phyloP scores from a whole-genome alignment of 2,113 vertebrate genomes.

The Sitta europaea region DNA sequence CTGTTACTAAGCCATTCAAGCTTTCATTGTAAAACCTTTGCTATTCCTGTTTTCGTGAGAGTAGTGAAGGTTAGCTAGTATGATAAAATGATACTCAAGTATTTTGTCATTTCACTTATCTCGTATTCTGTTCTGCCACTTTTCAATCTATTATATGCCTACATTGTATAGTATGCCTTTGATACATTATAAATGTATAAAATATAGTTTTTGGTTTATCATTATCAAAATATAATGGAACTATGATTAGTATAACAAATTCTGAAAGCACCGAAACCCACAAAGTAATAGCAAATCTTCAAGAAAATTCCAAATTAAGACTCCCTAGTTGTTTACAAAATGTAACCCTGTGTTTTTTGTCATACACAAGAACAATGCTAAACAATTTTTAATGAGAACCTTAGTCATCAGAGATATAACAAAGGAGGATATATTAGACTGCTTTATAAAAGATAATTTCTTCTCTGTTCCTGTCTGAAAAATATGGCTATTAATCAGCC shows the following conservation, averaged over 20 bases:
- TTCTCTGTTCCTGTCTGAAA: neutral
- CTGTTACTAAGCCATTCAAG: slow-evolving; percentile 5
- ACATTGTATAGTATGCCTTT: no score
- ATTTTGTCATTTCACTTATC: neutral
- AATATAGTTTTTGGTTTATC: neutral
- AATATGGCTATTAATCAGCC: neutral
- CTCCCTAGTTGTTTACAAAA: neutral
- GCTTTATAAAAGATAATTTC: neutral
- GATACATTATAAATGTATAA: neutral
- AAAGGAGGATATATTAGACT: neutral
- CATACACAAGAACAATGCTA: neutral
- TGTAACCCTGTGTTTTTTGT: neutral
- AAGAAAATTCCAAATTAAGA: neutral
- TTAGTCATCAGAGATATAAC: neutral
- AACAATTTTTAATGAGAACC: neutral
- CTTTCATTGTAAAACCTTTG: neutral
- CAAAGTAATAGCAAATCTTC: neutral
- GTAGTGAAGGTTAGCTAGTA: neutral
- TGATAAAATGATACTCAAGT: neutral
- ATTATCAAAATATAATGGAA: neutral
- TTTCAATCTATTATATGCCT: neutral
- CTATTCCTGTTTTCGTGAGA: neutral
- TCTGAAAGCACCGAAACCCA: neutral
- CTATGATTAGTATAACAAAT: neutral
- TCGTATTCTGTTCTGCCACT: neutral